A percentile compares a stretch with the other conserved stretches of the same genome.
Conservation (phyloP, 2,113 vertebrate species). For the Pterocles burchelli region DNA sequence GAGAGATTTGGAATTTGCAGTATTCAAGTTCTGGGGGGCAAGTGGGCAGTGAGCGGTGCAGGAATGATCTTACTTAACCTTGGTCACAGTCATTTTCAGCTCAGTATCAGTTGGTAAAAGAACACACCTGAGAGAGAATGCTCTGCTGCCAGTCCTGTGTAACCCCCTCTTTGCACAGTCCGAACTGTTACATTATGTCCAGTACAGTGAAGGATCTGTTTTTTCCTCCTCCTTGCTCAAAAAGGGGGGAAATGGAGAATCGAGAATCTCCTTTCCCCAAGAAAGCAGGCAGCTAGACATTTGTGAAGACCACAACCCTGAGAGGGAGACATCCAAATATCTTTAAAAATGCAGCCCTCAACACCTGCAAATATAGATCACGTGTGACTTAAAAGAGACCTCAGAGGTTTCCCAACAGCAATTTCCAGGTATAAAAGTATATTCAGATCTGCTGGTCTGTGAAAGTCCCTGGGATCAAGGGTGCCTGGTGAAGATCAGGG, state of each 20-base stretch:
- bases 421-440: not conserved
- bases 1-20: not conserved
- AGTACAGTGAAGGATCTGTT: not conserved
- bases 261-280: not conserved
- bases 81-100: not conserved
- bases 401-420: not conserved
- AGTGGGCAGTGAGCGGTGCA: not conserved
- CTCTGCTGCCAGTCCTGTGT: not conserved
- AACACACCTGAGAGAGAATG: not conserved
- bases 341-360: not conserved
- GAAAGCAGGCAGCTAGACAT: not conserved
- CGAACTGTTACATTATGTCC: not conserved
- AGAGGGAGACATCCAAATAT: not conserved
- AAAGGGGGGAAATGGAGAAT: not conserved
- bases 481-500: not conserved
- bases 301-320: not conserved
- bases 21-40: fast-evolving
- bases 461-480: not conserved
- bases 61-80: not conserved
- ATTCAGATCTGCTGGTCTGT: not conserved
- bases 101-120: not conserved
- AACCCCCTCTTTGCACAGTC: not conserved
- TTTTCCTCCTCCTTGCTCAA: not conserved
- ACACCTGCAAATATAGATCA: not conserved
- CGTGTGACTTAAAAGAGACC: not conserved